A percentile compares a stretch with the other conserved stretches of the same genome.
Conservation (phyloP, 2,888 invertebrate species). For the Drosophila prolongata region DNA sequence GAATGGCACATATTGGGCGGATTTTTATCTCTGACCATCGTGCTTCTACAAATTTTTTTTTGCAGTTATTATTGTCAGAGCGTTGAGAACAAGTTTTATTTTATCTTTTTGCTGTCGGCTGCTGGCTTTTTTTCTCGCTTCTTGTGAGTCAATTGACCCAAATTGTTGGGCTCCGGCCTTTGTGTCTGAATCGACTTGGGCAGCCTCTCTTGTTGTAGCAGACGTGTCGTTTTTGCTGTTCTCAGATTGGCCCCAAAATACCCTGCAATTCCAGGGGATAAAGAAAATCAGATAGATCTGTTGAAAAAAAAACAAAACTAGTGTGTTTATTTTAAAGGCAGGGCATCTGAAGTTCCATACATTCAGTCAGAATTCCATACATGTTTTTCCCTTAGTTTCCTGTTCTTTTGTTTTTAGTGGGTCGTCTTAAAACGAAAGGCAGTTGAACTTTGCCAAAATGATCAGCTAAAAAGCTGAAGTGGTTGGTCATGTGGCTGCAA, state of each 20-base stretch:
- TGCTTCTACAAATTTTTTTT: conserved; percentile 23
- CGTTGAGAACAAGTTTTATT: conserved; percentile 69
- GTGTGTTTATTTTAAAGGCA: not conserved
- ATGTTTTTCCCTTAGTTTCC: conserved; percentile 55
- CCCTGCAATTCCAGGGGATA: conserved; percentile 5
- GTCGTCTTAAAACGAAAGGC: conserved; percentile 65
- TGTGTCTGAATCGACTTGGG: conserved; percentile 53
- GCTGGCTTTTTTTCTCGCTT: conserved; percentile 43
- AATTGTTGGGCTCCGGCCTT: conserved; percentile 67
- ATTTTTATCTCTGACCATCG: conserved; percentile 28
- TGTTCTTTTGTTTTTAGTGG: conserved; percentile 65
- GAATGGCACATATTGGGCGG: conserved; percentile 32
- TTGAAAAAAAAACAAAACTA: no score
- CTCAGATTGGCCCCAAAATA: conserved; percentile 35
- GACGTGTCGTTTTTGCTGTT: conserved; percentile 53
- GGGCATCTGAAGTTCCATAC: not conserved
- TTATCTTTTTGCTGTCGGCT: conserved; percentile 17
- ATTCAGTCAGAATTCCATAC: conserved; percentile 24
- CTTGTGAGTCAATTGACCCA: conserved; percentile 77
- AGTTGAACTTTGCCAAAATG: conserved; percentile 66
- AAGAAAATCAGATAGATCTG: not conserved
- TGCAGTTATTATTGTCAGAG: conserved; percentile 76
- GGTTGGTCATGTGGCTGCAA: conserved; percentile 24
- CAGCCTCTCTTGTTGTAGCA: conserved; percentile 38
- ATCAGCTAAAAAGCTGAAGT: conserved; percentile 22